Evolutionary conservation across 2,797 vertebrate species (phyloP).

Genomic region (Sebastes nivosus): DNA sequence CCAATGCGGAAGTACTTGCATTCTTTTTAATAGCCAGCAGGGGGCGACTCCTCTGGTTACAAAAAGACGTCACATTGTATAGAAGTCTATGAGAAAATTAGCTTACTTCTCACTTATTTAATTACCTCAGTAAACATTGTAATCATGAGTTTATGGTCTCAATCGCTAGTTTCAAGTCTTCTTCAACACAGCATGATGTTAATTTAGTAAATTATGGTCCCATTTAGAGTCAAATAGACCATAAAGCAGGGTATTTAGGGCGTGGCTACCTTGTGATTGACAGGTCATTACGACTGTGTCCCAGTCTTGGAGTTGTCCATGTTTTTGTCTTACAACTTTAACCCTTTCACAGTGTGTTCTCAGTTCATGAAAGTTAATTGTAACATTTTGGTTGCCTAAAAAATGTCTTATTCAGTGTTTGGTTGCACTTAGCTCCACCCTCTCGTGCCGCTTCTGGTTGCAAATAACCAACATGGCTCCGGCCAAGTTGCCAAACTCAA

Average conservation of each 20-base stretch:
- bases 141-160: background rate
- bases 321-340: too few relatives aligned
- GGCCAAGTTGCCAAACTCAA: too few relatives aligned
- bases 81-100: background rate
- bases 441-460: background rate
- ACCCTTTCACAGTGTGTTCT: background rate
- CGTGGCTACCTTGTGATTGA: too few relatives aligned
- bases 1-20: background rate
- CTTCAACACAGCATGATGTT: background rate
- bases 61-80: background rate
- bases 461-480: too few relatives aligned
- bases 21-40: background rate
- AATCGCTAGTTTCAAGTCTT: background rate
- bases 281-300: too few relatives aligned
- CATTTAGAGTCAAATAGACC: too few relatives aligned
- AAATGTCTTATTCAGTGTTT: background rate
- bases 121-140: background rate
- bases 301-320: too few relatives aligned
- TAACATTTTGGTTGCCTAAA: background rate
- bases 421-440: background rate
- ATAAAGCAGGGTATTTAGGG: too few relatives aligned
- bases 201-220: too few relatives aligned
- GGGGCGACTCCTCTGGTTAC: background rate
- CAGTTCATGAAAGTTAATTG: background rate
- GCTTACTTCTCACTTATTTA: background rate